phyloP scores from a whole-genome alignment of 2,888 invertebrate species.

The Eupithecia dodoneata region DNA sequence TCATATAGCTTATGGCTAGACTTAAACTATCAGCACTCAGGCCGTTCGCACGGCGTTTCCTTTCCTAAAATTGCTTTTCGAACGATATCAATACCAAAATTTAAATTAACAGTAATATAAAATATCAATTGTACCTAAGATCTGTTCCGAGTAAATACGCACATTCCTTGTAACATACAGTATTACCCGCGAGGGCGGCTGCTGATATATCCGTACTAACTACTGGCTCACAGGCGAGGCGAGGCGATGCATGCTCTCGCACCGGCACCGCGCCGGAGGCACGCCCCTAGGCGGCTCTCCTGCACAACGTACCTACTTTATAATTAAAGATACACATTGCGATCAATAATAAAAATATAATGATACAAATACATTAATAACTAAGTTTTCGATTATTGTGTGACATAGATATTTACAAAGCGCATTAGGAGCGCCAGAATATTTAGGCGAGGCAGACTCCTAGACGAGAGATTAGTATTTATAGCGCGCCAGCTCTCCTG shows the following conservation, averaged over 20 bases:
- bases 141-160: slow-evolving; percentile 81
- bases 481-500: slow-evolving; percentile 41
- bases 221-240: slow-evolving; percentile 56
- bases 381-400: slow-evolving; percentile 83
- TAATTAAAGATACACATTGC: slow-evolving; percentile 80
- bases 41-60: slow-evolving; percentile 70
- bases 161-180: slow-evolving; percentile 76
- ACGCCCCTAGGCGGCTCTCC: slow-evolving; percentile 50
- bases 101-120: slow-evolving; percentile 84
- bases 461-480: slow-evolving; percentile 58
- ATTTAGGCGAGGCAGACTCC: slow-evolving; percentile 77
- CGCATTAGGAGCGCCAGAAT: slow-evolving; percentile 75
- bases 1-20: slow-evolving; percentile 81
- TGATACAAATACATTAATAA: slow-evolving; percentile 83
- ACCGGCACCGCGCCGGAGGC: slow-evolving; percentile 32
- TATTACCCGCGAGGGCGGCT: slow-evolving; percentile 55
- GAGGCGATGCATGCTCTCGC: slow-evolving; percentile 48
- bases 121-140: slow-evolving; percentile 84
- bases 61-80: slow-evolving; percentile 81
- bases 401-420: slow-evolving; percentile 84
- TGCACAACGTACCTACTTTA: slow-evolving; percentile 64
- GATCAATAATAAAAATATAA: slow-evolving; percentile 84
- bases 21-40: slow-evolving; percentile 80
- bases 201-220: slow-evolving; percentile 60
- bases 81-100: slow-evolving; percentile 80